Percentiles rank a stretch among this genome's conserved stretches.
phyloP scores from a whole-genome alignment of 2,797 vertebrate genomes.

The Varecia variegata region DNA sequence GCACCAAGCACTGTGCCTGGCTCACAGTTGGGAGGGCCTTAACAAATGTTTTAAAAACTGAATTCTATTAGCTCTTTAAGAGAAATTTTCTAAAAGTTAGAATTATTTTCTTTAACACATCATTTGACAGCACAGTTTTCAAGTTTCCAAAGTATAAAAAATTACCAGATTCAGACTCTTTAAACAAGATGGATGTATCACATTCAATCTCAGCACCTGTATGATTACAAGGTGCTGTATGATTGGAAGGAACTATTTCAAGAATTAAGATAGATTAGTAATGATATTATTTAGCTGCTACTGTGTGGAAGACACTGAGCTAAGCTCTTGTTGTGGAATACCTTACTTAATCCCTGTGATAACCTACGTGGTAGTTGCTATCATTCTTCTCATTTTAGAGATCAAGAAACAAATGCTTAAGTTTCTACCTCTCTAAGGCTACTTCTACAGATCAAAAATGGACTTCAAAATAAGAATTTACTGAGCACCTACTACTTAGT shows the following conservation, averaged over 20 bases:
- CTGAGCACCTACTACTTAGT: neutral
- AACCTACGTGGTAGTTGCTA: neutral
- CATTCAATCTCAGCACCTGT: neutral
- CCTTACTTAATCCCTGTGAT: neutral
- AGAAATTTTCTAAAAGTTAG: neutral
- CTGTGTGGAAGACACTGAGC: neutral
- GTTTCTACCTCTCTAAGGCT: neutral
- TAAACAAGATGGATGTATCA: neutral
- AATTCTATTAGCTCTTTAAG: neutral
- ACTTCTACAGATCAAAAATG: neutral
- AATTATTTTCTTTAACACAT: neutral
- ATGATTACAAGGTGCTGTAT: too few relatives aligned
- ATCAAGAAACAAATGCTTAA: neutral
- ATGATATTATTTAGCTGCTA: neutral
- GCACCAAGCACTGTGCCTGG: neutral
- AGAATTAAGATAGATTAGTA: conserved; percentile 3
- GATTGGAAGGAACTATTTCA: conserved; percentile 20
- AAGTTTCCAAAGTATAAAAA: conserved; percentile 9
- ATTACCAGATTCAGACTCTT: neutral
- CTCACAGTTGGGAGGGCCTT: neutral
- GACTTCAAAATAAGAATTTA: neutral
- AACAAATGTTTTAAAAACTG: neutral
- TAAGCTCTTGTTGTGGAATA: neutral
- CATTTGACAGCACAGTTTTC: neutral
- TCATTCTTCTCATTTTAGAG: neutral